phyloP scores from a whole-genome alignment of 2,113 vertebrate species.

The Machaerirhynchus nigripectus region DNA sequence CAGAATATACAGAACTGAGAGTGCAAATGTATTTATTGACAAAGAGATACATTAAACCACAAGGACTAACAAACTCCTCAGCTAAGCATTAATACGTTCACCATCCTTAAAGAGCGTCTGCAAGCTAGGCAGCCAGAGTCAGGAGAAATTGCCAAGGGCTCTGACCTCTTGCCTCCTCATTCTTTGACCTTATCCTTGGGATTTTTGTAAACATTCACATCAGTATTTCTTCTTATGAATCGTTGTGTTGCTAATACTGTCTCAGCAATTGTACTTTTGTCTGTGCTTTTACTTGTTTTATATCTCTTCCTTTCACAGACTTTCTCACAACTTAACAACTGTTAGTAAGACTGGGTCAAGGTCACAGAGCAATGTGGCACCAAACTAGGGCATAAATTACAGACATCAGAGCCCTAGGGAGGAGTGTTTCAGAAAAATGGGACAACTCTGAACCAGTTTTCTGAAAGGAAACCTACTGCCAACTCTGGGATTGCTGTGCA shows the following conservation, averaged over 20 bases:
- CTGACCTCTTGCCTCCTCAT: neutral
- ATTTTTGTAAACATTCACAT: neutral
- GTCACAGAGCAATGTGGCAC: neutral
- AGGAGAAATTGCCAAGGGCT: neutral
- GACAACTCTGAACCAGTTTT: neutral
- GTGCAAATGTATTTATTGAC: neutral
- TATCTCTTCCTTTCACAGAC: neutral
- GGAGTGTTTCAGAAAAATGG: neutral
- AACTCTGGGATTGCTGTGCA: neutral
- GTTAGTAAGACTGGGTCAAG: neutral
- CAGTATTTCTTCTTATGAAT: neutral
- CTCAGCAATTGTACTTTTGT: neutral
- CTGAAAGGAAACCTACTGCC: neutral
- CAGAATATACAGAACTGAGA: neutral
- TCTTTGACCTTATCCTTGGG: neutral
- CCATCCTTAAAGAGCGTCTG: neutral
- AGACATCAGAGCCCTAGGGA: neutral
- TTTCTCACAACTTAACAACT: neutral
- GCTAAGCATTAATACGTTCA: accelerated
- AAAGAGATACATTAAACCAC: neutral
- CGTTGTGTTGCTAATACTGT: neutral
- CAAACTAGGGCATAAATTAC: neutral
- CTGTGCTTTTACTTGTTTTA: neutral
- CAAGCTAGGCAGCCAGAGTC: neutral
- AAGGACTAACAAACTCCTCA: neutral